Base-by-base conservation (phyloP, 2,888 invertebrate species). In the Drosophila recens region DNA sequence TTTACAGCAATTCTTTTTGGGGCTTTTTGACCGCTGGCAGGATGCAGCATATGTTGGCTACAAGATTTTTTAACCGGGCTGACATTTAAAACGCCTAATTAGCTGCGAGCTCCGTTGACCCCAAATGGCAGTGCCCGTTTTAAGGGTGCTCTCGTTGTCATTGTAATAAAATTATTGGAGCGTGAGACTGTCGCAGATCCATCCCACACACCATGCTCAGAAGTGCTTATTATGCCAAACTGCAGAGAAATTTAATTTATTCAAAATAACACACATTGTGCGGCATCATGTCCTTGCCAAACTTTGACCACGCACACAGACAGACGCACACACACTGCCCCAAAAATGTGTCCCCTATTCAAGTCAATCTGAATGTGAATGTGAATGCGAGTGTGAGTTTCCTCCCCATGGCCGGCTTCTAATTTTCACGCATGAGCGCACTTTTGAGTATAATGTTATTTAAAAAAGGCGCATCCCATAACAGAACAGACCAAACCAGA, bases 21-120 rank as follows among this genome's bases (percentile, higher is more conserved):
- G 42, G 17, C 30, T 33, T 43, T 43, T 43, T 40, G 40, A 15
- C 33, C 17, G 13, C 57, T 13, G 40, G 42, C 72, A 48, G 63
- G 43, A 62, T 49, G 56, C 61, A 68, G 53, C 82, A 71, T 82
- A 82, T 82, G 79, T 71, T 84, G 43, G 10, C 34, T 20, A 36
- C 42, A 40, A 42, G 53, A 63, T 46, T 62, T 78, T 73, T 69
- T 63, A 58, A 33, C 48, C 58, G 11, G 42, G 43, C 42, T 80
- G 89, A 83, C 89, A 89, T 87, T 82, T 75, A 83, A 88, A 83
- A 88, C 83, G 87, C 78, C 83, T 84, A 84, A 84, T 84, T 87
- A 89, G 84, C 81, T 69, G 80, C 68, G 58, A 58, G 57, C 40
- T 42, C 23, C 11, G 43, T 51, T 58, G 34, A 57, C 61, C 57